phyloP scores from a whole-genome alignment of 64 coral and sea anemone genomes.

The Dendronephthya gigantea region DNA sequence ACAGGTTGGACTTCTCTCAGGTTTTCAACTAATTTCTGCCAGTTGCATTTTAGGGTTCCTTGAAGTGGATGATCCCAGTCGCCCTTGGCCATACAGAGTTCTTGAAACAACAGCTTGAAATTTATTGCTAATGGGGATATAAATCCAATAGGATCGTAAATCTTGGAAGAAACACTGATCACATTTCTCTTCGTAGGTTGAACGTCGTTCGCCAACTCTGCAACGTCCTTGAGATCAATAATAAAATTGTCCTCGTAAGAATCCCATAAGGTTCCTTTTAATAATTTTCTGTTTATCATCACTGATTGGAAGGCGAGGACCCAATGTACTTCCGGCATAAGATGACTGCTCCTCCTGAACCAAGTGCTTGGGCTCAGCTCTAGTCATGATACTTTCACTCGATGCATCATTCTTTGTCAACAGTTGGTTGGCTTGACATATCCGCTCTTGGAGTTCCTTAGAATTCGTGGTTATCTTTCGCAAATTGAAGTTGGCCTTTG shows the following conservation, averaged over 20 bases:
- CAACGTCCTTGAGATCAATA: neutral
- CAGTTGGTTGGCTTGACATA: neutral
- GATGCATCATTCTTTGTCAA: neutral
- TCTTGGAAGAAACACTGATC: slow-evolving; percentile 28
- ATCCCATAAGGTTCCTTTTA: neutral
- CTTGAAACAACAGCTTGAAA: slow-evolving; percentile 11
- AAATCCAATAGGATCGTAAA: slow-evolving; percentile 25
- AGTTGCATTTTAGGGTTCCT: neutral
- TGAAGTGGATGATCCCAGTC: slow-evolving; percentile 25
- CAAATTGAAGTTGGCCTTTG: slow-evolving; percentile 6
- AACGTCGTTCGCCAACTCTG: neutral
- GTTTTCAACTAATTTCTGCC: neutral
- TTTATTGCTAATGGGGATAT: neutral
- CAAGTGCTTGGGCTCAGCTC: neutral
- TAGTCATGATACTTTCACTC: neutral
- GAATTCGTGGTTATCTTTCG: slow-evolving; percentile 37
- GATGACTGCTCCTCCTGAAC: neutral
- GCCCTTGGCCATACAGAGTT: neutral
- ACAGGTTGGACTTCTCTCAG: neutral
- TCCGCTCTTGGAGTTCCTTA: neutral
- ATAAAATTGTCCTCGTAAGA: neutral
- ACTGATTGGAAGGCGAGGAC: neutral
- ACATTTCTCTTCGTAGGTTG: slow-evolving; percentile 21
- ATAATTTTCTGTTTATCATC: neutral
- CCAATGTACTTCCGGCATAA: neutral